Base-by-base conservation (phyloP, 1,140 invertebrate genomes). In the Calosoma granatense region DNA sequence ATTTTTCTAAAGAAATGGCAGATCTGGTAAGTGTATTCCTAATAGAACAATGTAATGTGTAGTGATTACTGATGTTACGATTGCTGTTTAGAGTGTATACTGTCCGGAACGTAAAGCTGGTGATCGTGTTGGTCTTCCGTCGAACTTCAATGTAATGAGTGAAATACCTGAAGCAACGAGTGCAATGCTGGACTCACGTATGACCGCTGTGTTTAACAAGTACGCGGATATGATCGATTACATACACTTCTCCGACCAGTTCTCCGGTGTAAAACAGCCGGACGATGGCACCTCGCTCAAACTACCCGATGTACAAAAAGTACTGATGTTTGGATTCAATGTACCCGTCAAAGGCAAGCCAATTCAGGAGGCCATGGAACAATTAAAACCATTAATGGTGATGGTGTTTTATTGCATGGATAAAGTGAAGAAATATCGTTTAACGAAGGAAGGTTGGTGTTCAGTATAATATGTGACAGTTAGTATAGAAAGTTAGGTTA, bases 171-270 rank as follows among this genome's bases (percentile, higher is more conserved):
- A 97, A 79, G 92, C 87, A 22, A 81, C 88, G 21, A 80, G 82
- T 59, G 82, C 83, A 41, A 79, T 97, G 58, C 71, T 90, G n/a
- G 94, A 97, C 77, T 79, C 84, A 57, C 87, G 90, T 71, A 82
- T 95, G 63, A 76, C 80, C 53, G 80, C 88, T 60, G 83, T 92
- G 51, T 76, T 98, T 58, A 83, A 86, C 59, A 94, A 91, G 74
- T 95, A 90, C 78, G 80, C 88, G 61, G 81, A 86, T 59, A 78
- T 85, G 65, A 83, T 99, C 64, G 95, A 99, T 70, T 98, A 88
- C 74, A 90, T 99, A 72, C 95, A 99, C 75, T 86, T 99, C 66
- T 97, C 94, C 56, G 97, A 99, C 76, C 90, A 97, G 69, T 98
- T 86, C 74, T 89, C 86, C 63, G 90, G 96, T 41, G 80, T 81